Evolutionary conservation across 2,113 vertebrate species (phyloP), one percentile per base, ranked within the genome.

Genomic region (Oxyura jamaicensis): DNA sequence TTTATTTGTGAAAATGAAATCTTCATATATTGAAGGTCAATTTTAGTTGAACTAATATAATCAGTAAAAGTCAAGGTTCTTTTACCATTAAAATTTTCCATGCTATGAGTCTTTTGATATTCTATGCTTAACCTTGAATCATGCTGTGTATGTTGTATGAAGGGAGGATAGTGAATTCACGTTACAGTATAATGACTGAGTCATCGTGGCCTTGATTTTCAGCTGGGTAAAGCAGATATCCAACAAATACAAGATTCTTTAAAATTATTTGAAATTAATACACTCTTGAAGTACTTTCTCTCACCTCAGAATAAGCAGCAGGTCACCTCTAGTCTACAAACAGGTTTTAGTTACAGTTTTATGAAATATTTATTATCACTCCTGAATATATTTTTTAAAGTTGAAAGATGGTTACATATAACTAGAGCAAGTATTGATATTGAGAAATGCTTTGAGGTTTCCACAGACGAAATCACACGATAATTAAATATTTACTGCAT

Each of bases 21-120:
- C 91, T 95, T 98, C 94, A 53, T 94, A 90, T 94, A 91, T 79
- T 84, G 97, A 98, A 98, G 98, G 97, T 97, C 97, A 96, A 95
- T 96, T 96, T 97, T 96, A 94, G 95, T 92, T 83, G 96, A 97
- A 97, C 97, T 98, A 95, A 97, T 96, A 96, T 88, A 97, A 97
- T 95, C 93, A 97, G 93, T 65, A 81, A 92, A 97, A 98, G 96
- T 95, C 96, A 98, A 98, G 96, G 97, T 97, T 97, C 90, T 93
- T 96, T 95, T 95, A 95, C 96, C 85, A 95, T 98, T 97, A 98
- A 97, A 97, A 96, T 93, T 97, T 86, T 88, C 95, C 82, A 46
- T 68, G 90, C 90, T 97, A 63, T 65, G 59, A 90, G 84, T 97
- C 96, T 97, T 97, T 96, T 93, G 96, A 94, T 96, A 92, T 95